phyloP scores from a whole-genome alignment of 2,113 vertebrate genomes.

The Excalfactoria chinensis region DNA sequence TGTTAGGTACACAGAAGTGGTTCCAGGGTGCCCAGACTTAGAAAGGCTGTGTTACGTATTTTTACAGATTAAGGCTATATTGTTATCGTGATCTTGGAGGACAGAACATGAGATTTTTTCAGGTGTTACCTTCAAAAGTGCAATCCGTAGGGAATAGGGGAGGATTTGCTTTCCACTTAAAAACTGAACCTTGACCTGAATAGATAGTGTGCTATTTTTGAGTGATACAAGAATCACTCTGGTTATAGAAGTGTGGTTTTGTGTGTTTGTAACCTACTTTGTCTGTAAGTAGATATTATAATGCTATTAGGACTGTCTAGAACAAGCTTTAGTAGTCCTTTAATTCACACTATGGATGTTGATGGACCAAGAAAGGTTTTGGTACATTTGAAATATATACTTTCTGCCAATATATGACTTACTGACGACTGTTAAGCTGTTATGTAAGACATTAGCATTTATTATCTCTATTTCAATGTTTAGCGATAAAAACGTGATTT shows the following conservation, averaged over 20 bases:
- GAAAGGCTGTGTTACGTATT: background rate
- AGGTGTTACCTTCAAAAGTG: background rate
- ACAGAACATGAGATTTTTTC: background rate
- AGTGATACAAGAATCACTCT: background rate
- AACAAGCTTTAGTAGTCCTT: background rate
- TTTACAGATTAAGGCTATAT: background rate
- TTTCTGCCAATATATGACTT: background rate
- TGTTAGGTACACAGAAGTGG: background rate
- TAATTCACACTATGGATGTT: background rate
- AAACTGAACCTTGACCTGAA: background rate
- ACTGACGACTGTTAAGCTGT: background rate
- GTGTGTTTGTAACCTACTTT: background rate
- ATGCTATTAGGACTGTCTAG: background rate
- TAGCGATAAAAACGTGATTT: background rate
- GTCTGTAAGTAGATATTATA: background rate
- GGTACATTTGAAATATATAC: background rate
- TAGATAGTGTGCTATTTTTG: background rate
- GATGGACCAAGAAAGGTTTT: background rate
- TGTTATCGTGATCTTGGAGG: background rate
- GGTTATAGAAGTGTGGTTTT: background rate
- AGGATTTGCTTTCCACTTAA: background rate
- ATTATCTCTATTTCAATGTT: background rate
- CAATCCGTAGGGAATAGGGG: rapidly evolving
- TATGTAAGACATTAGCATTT: background rate
- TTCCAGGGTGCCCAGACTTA: background rate